Conservation (phyloP, 2,888 invertebrate species). For the Trissonchulus sp. region DNA sequence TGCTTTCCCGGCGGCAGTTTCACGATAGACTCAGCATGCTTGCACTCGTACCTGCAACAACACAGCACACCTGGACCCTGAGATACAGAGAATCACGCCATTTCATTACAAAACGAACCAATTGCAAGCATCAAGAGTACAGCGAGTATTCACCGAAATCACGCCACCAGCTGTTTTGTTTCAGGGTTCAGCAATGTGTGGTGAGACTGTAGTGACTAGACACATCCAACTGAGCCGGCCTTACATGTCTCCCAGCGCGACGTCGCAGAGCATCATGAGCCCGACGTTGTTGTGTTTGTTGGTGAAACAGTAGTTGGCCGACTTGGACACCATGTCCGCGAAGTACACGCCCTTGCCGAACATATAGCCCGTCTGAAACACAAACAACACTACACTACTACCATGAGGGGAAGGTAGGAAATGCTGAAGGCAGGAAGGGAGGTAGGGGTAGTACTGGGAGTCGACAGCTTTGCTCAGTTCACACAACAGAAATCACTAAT, state of each 20-base stretch:
- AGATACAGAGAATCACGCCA: too few species aligned
- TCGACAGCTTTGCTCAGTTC: too few species aligned
- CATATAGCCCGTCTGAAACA: slow-evolving; percentile 70
- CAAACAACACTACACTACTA: background rate
- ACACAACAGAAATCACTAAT: too few species aligned
- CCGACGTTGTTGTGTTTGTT: slow-evolving; percentile 67
- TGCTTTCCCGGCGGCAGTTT: slow-evolving; percentile 75
- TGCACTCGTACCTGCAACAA: slow-evolving; percentile 65
- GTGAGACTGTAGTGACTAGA: too few species aligned
- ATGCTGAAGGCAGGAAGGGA: background rate
- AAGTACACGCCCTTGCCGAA: slow-evolving; percentile 95
- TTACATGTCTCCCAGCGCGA: slow-evolving; percentile 83
- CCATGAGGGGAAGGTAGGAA: background rate
- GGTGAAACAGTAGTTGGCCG: slow-evolving; percentile 85
- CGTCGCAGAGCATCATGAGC: slow-evolving; percentile 78
- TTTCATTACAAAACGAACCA: too few species aligned
- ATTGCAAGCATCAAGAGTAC: too few species aligned
- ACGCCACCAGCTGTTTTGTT: too few species aligned
- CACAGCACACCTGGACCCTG: too few species aligned
- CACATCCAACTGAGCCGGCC: too few species aligned
- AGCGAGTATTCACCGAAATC: too few species aligned
- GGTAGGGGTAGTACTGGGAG: too few species aligned
- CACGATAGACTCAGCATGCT: slow-evolving; percentile 65
- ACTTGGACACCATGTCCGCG: slow-evolving; percentile 97
- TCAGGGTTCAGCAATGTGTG: too few species aligned